These are phyloP conservation scores for Lasioglossum calceatum DNA, from an alignment of 2,888 invertebrate genomes.

Conservation along the genomic window DNA sequence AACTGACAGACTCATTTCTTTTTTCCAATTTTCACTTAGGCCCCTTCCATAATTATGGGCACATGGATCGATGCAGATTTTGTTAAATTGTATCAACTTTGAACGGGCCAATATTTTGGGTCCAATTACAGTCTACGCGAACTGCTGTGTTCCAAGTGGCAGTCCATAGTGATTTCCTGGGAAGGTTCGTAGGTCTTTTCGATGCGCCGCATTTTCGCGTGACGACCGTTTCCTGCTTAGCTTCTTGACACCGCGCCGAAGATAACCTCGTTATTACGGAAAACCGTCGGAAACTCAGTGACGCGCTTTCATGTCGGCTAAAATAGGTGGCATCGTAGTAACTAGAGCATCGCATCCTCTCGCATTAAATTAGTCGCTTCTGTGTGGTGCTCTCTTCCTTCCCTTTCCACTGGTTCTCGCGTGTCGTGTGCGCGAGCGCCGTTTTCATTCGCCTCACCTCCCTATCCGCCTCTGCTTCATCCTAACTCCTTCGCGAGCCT, in stretches of 20 bases:
- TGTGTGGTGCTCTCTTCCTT: constrained; percentile 43
- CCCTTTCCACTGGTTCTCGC: constrained; percentile 18
- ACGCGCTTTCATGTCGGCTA: constrained; percentile 63
- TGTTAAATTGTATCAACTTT: too few relatives aligned
- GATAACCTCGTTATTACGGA: constrained; percentile 63
- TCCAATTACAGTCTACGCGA: not conserved
- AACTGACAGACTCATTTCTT: too few relatives aligned
- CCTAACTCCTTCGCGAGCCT: not conserved
- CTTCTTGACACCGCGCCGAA: constrained; percentile 43
- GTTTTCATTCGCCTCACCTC: not conserved
- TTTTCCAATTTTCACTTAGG: too few relatives aligned
- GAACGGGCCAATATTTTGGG: not conserved
- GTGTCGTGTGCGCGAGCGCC: constrained; percentile 5
- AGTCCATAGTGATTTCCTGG: not conserved
- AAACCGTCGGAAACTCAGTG: constrained; percentile 60
- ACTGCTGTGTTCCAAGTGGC: not conserved
- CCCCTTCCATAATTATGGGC: too few relatives aligned
- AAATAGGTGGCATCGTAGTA: constrained; percentile 69
- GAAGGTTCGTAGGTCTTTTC: not conserved
- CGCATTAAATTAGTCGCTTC: constrained; percentile 73
- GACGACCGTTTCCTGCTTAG: constrained; percentile 21
- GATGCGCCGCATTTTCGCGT: constrained; percentile 1
- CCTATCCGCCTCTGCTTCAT: not conserved
- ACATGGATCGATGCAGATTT: too few relatives aligned
- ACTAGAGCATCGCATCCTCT: constrained; percentile 72